Base-by-base conservation (phyloP, 2,888 invertebrate genomes). In the Epistrophe eligans region DNA sequence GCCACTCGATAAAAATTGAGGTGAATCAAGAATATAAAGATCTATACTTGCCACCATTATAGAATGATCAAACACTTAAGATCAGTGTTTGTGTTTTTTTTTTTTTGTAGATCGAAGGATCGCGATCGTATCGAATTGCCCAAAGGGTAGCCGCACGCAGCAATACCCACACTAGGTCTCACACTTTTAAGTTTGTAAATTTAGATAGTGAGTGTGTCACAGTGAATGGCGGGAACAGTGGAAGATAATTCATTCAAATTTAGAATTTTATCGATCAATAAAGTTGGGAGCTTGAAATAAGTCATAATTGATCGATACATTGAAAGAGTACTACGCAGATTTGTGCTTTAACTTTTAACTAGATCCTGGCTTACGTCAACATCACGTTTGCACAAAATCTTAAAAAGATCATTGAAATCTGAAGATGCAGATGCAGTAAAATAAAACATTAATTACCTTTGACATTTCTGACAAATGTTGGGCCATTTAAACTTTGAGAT, bases 21-120 rank as follows among this genome's bases (percentile, higher is more conserved):
- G 87, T 87, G 77, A 84, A 88, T 88, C 77, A 73, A 76, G 84
- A 84, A 84, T 77, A 84, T 77, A 80, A 79, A 79, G 72, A 62
- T 60, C 38, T 40, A 19, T 40, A 9, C 48, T 38, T 71, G 60
- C 80, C 70, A 73, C 67, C 64, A 50, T 58, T 50, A 24, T 24
- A 67, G 50, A 62, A 57, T 50, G 45, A 66, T 77, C 52, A 52
- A 50, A 57, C 72, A 76, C 77, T 66, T 66, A 48, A 62, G 55
- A 70, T 55, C 55, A 70, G n/a, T 70, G 17, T 35, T 40, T 17
- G n/a, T 66, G 40, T 24, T 35, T 32, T 72, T 32, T 40, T 17
- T 19, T 66, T 57, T 24, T 35, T 28, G 66, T 32, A 72, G 9
- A 62, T 74, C 43, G 17, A 83, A 76, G 72, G 88, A 88, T 50